Evolutionary conservation across 2,797 vertebrate species (phyloP).

Genomic region (Echiichthys vipera): DNA sequence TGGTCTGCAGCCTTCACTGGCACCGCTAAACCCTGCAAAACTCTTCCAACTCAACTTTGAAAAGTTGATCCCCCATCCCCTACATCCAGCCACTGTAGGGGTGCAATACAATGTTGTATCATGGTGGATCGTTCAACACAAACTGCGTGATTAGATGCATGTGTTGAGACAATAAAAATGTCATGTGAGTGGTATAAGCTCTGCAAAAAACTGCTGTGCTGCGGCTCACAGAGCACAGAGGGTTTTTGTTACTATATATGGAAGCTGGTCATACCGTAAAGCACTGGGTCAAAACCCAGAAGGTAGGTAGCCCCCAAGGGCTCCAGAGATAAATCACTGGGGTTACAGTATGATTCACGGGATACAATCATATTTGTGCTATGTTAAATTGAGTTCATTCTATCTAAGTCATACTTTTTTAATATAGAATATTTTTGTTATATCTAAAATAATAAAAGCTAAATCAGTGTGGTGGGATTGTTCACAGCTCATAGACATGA

Average conservation of each 20-base stretch:
- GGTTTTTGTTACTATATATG: conserved; percentile 1
- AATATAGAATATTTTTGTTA: background rate
- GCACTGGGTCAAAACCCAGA: background rate
- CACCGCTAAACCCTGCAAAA: background rate
- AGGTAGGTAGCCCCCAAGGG: background rate
- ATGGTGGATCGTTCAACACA: too few species aligned
- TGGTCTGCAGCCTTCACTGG: background rate
- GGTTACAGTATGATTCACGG: background rate
- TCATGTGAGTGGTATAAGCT: background rate
- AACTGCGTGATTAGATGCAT: background rate
- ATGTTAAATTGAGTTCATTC: background rate
- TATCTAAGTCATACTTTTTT: background rate
- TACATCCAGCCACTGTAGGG: background rate
- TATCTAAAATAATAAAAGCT: background rate
- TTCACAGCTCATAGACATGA: background rate
- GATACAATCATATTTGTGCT: background rate
- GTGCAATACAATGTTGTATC: background rate
- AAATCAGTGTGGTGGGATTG: background rate
- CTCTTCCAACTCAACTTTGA: background rate
- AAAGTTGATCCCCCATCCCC: background rate
- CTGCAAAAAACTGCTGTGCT: background rate
- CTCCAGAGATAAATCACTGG: background rate
- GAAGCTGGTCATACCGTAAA: background rate
- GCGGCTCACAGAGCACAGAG: background rate
- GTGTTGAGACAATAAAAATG: background rate